Evolutionary conservation across 2,888 invertebrate species (phyloP).

Genomic region (Hirudinaria manillensis): DNA sequence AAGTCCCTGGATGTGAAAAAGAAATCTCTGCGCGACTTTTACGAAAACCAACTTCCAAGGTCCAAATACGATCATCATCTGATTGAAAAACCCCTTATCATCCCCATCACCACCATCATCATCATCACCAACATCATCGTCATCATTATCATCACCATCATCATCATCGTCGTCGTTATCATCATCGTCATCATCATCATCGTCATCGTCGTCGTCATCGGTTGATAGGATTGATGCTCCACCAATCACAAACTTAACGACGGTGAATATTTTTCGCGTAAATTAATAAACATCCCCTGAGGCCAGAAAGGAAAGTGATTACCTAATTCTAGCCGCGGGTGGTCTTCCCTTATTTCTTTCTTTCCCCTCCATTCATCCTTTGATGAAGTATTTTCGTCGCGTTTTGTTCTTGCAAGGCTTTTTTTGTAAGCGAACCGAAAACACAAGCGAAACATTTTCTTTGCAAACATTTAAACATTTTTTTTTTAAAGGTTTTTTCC

Average conservation of each 20-base stretch:
- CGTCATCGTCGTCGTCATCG: conserved; percentile 18
- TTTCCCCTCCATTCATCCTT: too few relatives aligned
- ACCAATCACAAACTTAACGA: neutral
- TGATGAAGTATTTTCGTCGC: too few relatives aligned
- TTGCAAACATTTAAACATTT: too few relatives aligned
- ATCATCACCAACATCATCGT: conserved; percentile 27
- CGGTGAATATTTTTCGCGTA: conserved; percentile 16
- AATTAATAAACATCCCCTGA: conserved; percentile 11
- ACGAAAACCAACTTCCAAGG: neutral
- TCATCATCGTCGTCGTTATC: conserved; percentile 25
- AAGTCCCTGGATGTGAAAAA: too few relatives aligned
- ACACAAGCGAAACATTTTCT: too few relatives aligned
- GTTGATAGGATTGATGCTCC: neutral
- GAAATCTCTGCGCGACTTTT: too few relatives aligned
- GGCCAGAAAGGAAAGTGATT: conserved; percentile 3
- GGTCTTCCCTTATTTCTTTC: too few relatives aligned
- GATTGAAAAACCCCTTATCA: neutral
- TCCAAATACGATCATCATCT: neutral
- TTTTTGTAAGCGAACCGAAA: too few relatives aligned
- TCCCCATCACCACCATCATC: conserved; percentile 18
- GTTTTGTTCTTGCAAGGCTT: too few relatives aligned
- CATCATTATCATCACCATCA: conserved; percentile 27
- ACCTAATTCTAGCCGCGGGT: neutral
- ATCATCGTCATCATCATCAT: conserved; percentile 26
- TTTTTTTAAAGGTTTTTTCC: too few relatives aligned